These are phyloP conservation scores for Chaetophractus vellerosus DNA, from an alignment of 2,797 vertebrate genomes.

Conservation along the genomic window DNA sequence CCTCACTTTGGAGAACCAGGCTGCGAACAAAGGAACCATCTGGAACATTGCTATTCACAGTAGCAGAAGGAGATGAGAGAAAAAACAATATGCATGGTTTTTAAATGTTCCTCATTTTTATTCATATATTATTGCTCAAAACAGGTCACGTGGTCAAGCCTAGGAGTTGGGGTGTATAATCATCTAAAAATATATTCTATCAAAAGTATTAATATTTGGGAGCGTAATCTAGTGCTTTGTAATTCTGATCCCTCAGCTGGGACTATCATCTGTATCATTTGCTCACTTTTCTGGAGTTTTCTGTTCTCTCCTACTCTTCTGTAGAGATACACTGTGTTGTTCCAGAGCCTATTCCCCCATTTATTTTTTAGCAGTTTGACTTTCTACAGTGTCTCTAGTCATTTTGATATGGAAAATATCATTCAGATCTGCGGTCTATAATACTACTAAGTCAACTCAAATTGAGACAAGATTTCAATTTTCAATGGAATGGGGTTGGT, in stretches of 20 bases:
- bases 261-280: not conserved
- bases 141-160: not conserved
- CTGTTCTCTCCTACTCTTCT: conserved; percentile 28
- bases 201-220: not conserved
- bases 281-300: not conserved
- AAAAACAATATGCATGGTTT: not conserved
- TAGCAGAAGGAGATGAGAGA: not conserved
- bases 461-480: not conserved
- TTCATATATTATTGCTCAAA: not conserved
- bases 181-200: not conserved
- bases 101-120: not conserved
- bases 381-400: not conserved
- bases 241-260: not conserved
- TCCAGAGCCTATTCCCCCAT: not conserved
- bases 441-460: not conserved
- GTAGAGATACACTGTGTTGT: not conserved
- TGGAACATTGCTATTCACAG: not conserved
- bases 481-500: not conserved
- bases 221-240: not conserved
- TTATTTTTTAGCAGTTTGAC: not conserved
- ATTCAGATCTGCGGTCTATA: not conserved
- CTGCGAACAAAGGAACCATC: not conserved
- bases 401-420: not conserved
- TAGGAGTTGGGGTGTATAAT: not conserved
- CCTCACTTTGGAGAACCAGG: not conserved